phyloP scores from a whole-genome alignment of 2,797 vertebrate species.

The Sus cebifrons region DNA sequence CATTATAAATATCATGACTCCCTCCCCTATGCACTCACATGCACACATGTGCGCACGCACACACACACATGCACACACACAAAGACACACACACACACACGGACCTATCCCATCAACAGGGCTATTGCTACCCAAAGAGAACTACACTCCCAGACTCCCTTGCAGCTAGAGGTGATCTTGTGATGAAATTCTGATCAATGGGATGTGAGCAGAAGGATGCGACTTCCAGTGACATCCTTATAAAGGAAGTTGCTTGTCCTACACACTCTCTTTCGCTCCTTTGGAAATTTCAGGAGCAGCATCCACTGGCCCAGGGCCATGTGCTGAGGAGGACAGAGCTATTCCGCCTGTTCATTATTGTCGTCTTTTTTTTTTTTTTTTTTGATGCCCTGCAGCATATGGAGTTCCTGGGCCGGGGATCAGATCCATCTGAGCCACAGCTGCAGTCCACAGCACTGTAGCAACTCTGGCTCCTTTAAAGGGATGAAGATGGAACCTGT shows the following conservation, averaged over 20 bases:
- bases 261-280: background rate
- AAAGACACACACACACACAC: background rate
- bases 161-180: conserved; percentile 43
- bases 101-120: background rate
- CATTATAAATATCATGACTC: background rate
- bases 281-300: background rate
- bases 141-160: background rate
- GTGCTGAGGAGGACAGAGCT: background rate
- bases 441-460: too few relatives aligned
- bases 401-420: too few relatives aligned
- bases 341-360: too few relatives aligned
- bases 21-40: background rate
- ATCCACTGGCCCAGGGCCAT: rapidly evolving
- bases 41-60: background rate
- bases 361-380: too few relatives aligned
- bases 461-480: too few relatives aligned
- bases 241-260: background rate
- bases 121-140: too few relatives aligned
- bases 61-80: background rate
- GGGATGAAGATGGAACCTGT: too few relatives aligned
- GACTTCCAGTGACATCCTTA: background rate
- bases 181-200: background rate
- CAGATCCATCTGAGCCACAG: too few relatives aligned
- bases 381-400: too few relatives aligned
- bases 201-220: background rate